Percentiles rank a stretch among this genome's conserved stretches.
phyloP scores from a whole-genome alignment of 2,113 vertebrate genomes.

The Pluvialis apricaria region DNA sequence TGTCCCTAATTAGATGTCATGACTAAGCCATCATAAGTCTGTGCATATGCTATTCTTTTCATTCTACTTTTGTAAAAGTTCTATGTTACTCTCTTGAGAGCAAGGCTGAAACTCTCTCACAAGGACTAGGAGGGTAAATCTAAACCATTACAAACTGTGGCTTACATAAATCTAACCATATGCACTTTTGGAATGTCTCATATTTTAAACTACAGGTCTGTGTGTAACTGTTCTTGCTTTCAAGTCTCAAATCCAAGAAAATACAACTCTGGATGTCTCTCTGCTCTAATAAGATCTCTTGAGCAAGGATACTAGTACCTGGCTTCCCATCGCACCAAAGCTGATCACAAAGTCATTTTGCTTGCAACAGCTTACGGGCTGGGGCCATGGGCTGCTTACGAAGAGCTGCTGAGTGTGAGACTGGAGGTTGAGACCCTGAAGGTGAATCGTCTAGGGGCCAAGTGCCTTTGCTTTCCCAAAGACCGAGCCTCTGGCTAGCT shows the following conservation, averaged over 20 bases:
- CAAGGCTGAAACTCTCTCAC: slow-evolving; percentile 25
- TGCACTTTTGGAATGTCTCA: slow-evolving; percentile 4
- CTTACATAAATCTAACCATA: slow-evolving; percentile 44
- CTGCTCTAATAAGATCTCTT: neutral
- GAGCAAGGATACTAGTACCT: neutral
- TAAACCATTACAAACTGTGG: slow-evolving; percentile 26
- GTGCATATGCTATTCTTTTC: neutral
- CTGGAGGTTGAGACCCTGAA: neutral
- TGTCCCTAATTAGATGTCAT: slow-evolving; percentile 32
- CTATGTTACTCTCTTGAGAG: neutral
- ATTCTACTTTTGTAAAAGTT: neutral
- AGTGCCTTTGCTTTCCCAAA: neutral
- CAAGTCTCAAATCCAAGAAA: neutral
- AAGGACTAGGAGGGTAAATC: slow-evolving; percentile 37
- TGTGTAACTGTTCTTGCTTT: neutral
- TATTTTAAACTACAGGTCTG: neutral
- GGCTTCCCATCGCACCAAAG: neutral
- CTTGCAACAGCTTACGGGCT: neutral
- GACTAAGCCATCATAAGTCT: slow-evolving; percentile 30
- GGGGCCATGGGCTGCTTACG: neutral
- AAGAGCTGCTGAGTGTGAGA: neutral
- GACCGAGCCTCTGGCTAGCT: neutral
- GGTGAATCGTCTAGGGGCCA: neutral
- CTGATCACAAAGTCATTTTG: neutral
- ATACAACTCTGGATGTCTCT: neutral